A percentile compares a stretch with the other conserved stretches of the same genome.
Evolutionary conservation across 64 coral and sea anemone species (phyloP).

Genomic region (Anthopleura sola): DNA sequence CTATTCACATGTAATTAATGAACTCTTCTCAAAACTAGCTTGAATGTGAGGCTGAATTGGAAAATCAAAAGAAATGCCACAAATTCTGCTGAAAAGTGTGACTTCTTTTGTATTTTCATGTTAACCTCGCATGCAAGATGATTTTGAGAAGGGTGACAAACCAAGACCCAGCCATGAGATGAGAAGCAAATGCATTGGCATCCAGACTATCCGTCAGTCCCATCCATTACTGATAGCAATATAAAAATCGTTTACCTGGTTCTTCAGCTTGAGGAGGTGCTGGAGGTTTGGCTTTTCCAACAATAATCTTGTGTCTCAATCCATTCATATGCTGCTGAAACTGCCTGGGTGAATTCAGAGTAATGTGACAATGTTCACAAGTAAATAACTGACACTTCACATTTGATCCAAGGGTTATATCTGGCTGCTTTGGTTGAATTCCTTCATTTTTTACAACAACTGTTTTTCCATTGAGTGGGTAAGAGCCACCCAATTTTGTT

Average conservation of each 20-base stretch:
- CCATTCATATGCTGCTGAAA: constrained; percentile 43
- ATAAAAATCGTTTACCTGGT: constrained; percentile 19
- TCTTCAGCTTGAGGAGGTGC: constrained; percentile 13
- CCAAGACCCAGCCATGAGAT: too few species aligned
- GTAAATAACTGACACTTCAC: constrained; percentile 22
- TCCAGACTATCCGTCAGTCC: too few species aligned
- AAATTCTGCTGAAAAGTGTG: too few species aligned
- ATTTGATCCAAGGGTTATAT: background rate
- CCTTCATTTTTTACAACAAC: background rate
- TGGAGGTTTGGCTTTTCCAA: constrained; percentile 47
- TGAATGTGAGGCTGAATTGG: too few species aligned
- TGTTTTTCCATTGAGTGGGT: background rate
- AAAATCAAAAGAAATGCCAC: too few species aligned
- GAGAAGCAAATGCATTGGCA: too few species aligned
- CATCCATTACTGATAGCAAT: too few species aligned
- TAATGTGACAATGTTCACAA: constrained; percentile 36
- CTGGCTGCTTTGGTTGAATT: background rate
- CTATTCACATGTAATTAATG: too few species aligned
- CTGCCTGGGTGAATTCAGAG: constrained; percentile 43
- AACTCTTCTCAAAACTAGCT: too few species aligned
- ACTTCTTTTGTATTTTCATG: too few species aligned
- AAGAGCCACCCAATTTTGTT: background rate
- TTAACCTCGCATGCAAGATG: too few species aligned
- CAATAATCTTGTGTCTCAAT: constrained; percentile 58
- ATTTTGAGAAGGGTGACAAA: too few species aligned